phyloP scores from a whole-genome alignment of 2,888 invertebrate species.

The Pegoplata infirma region DNA sequence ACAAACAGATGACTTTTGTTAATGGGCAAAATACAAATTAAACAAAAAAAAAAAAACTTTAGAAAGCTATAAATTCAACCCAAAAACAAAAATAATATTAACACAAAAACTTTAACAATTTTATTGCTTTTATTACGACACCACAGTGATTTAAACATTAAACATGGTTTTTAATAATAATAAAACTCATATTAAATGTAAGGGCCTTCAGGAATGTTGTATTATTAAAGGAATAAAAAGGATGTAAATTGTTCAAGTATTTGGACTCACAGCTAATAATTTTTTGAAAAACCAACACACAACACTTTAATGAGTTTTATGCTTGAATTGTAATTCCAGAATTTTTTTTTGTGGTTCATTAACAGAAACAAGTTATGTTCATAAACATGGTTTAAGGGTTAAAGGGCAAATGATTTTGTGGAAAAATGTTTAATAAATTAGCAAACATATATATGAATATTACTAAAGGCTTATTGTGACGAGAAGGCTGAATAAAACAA shows the following conservation, averaged over 20 bases:
- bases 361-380: background rate
- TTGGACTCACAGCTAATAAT: background rate
- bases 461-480: too few relatives aligned
- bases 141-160: conserved; percentile 62
- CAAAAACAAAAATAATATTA: background rate
- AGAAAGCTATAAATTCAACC: conserved; percentile 5
- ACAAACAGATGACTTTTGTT: conserved; percentile 9
- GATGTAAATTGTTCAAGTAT: background rate
- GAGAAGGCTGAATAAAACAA: too few relatives aligned
- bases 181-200: conserved; percentile 1
- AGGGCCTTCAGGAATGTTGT: too few relatives aligned
- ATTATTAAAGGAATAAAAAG: background rate
- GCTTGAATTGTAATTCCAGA: too few relatives aligned
- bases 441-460: background rate
- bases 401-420: background rate
- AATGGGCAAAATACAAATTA: conserved; percentile 17
- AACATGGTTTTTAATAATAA: conserved; percentile 52
- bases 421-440: too few relatives aligned
- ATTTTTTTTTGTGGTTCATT: background rate
- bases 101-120: conserved; percentile 46
- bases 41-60: too few relatives aligned
- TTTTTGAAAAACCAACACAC: background rate
- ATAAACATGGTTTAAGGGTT: background rate
- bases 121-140: conserved; percentile 61
- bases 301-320: background rate